phyloP scores from a whole-genome alignment of 2,797 vertebrate species.

The Kryptolebias ocellatus region DNA sequence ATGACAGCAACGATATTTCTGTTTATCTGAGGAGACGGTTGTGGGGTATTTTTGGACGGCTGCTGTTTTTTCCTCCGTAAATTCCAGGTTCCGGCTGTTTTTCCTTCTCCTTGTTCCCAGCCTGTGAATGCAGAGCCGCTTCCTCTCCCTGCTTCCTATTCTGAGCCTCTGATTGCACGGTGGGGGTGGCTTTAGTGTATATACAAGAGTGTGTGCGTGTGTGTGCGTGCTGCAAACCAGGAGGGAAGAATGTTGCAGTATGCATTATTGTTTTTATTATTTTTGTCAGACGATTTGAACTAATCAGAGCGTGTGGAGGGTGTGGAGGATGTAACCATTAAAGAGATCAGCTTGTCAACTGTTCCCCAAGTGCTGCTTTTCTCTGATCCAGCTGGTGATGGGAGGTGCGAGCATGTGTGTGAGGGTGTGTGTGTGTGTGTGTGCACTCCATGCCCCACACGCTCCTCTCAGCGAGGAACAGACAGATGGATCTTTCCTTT shows the following conservation, averaged over 20 bases:
- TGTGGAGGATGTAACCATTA: constrained; percentile 82
- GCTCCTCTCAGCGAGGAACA: constrained; percentile 66
- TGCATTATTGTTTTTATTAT: constrained; percentile 50
- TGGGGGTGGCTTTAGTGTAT: constrained; percentile 61
- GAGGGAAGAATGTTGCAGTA: constrained; percentile 58
- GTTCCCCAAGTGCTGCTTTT: constrained; percentile 80
- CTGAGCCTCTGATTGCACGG: constrained; percentile 84
- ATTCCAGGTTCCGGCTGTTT: constrained; percentile 87
- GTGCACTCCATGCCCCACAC: constrained; percentile 55
- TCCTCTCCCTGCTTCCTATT: constrained; percentile 88
- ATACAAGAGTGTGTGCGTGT: constrained; percentile 25
- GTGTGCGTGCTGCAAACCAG: constrained; percentile 45
- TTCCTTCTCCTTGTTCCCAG: constrained; percentile 85
- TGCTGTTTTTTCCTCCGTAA: constrained; percentile 86
- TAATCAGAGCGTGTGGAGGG: constrained; percentile 66
- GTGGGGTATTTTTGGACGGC: constrained; percentile 83
- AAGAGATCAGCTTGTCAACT: constrained; percentile 81
- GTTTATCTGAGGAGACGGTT: constrained; percentile 84
- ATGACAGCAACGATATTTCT: constrained; percentile 81
- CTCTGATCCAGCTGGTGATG: constrained; percentile 80
- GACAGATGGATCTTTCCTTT: constrained; percentile 74
- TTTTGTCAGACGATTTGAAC: constrained; percentile 47
- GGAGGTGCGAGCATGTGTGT: constrained; percentile 55
- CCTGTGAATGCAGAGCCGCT: constrained; percentile 82
- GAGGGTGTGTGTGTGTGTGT: constrained; percentile 27